Conservation (phyloP, 2,888 invertebrate species). For the Himalopsyche tibetana region DNA sequence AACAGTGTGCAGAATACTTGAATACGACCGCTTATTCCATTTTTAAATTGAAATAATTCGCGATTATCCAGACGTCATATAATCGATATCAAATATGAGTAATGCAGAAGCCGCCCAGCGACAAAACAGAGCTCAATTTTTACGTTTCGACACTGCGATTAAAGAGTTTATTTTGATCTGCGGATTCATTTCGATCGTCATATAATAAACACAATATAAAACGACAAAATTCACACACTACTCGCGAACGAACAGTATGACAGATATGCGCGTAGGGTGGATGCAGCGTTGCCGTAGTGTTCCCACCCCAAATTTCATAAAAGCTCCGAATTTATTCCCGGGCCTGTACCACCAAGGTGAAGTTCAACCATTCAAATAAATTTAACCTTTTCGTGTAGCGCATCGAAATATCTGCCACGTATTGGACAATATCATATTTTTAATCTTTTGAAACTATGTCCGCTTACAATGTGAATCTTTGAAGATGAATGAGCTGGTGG, state of each 20-base stretch:
- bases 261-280: conserved; percentile 42
- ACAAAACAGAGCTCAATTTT: background rate
- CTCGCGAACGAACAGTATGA: conserved; percentile 35
- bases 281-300: conserved; percentile 37
- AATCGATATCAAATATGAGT: conserved; percentile 59
- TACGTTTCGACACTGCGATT: background rate
- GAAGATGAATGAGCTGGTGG: no score
- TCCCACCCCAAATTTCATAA: conserved; percentile 22
- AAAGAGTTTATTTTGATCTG: conserved; percentile 4
- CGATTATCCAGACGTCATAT: conserved; percentile 61
- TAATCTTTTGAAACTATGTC: background rate
- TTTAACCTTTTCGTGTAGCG: background rate
- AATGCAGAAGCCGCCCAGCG: conserved; percentile 15
- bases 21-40: conserved; percentile 52
- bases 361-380: conserved; percentile 6
- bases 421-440: no score
- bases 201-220: conserved; percentile 4
- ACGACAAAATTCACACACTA: background rate
- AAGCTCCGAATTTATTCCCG: conserved; percentile 30
- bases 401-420: background rate
- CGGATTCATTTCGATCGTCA: conserved; percentile 10
- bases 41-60: conserved; percentile 58
- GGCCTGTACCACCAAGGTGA: conserved; percentile 5
- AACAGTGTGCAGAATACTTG: conserved; percentile 40
- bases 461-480: no score